A percentile compares a stretch with the other conserved stretches of the same genome.
Evolutionary conservation across 2,888 invertebrate genomes (phyloP).

Genomic region (Apamea crenata): DNA sequence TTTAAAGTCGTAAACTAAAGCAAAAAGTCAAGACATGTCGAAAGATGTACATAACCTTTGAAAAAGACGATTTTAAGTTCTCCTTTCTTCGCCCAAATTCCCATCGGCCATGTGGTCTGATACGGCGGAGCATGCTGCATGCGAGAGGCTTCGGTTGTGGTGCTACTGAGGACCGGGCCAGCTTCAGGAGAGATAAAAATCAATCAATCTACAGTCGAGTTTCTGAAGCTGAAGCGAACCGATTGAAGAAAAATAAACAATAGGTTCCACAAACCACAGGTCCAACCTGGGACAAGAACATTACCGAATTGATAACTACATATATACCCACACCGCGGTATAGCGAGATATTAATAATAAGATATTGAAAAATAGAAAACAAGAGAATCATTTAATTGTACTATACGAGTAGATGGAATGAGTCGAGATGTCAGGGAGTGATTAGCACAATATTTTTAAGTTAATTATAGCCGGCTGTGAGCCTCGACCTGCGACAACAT

Average conservation of each 20-base stretch:
- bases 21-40: not conserved
- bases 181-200: not conserved
- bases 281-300: not conserved
- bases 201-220: not conserved
- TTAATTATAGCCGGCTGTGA: not conserved
- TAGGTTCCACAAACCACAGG: not conserved
- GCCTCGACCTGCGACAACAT: constrained; percentile 30
- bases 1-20: not conserved
- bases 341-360: no score
- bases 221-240: not conserved
- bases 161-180: not conserved
- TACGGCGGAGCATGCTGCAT: not conserved
- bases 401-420: not conserved
- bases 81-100: not conserved
- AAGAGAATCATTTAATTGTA: not conserved
- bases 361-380: not conserved
- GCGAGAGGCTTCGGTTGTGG: not conserved
- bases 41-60: not conserved
- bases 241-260: not conserved
- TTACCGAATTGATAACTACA: not conserved
- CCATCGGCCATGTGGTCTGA: not conserved
- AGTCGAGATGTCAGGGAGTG: not conserved
- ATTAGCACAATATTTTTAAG: constrained; percentile 7
- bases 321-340: not conserved
- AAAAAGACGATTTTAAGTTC: not conserved